Base-by-base conservation (phyloP, 1,140 invertebrate genomes). In the Triops longicaudatus region DNA sequence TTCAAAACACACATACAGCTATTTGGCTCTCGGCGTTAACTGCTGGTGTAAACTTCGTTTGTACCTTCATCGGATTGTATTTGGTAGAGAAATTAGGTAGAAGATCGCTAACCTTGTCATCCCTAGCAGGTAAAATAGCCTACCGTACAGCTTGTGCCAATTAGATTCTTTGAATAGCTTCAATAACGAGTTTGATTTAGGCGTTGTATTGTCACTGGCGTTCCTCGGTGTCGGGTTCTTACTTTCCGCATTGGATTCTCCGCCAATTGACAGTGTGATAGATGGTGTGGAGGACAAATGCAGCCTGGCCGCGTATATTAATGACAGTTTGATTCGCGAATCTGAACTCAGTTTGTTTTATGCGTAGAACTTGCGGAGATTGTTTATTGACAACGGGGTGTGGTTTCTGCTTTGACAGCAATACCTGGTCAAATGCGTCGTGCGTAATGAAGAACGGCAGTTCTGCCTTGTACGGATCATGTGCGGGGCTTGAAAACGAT, bases 11-110 rank as follows among this genome's bases (percentile, higher is more conserved):
- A 31, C 83, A 85, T 28, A 81, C 83, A 7, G 88, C 87, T n/a
- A 89, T 91, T 79, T 91, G 89, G 89, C 81, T 91, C 73, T 85
- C 88, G 0, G 86, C 88, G 4, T 84, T 85, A 10, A 87, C 85
- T 27, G 83, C 88, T 26, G 81, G 82, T 22, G 84, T 89, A 72
- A 89, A 90, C 80, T 88, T 89, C 79, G 42, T 88, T 4, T 88
- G 86, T 78, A 88, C 88, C 2, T 85, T 90, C 72, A 81, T 89
- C 77, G 89, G 88, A 26, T 81, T 90, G 72, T 85, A 84, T 79
- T 81, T 90, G 9, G 88, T 90, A 5, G 89, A 91, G 79, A 84
- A 84, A 78, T 82, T 89, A 43, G 89, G 89, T n/a, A 80, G 89
- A 73, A 81, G 89, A 31, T 82, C 84, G 14, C 83, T 90, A 0